These are phyloP conservation scores for Villa cingulata DNA, from an alignment of 2,888 invertebrate genomes.

Conservation along the genomic window DNA sequence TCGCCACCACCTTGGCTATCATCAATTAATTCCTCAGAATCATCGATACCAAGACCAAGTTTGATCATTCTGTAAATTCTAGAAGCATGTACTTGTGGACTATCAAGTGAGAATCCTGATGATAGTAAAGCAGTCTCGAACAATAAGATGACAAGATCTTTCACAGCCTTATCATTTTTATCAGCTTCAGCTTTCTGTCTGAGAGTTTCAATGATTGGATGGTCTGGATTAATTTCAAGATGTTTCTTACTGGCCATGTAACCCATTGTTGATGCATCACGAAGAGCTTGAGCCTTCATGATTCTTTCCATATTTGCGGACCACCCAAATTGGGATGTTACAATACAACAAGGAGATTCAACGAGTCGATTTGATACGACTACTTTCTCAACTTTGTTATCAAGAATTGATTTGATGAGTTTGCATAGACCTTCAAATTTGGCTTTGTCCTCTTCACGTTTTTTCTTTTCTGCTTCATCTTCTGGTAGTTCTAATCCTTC, in stretches of 20 bases:
- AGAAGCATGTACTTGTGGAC: conserved; percentile 87
- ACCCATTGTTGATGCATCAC: conserved; percentile 97
- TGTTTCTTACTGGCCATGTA: conserved; percentile 99
- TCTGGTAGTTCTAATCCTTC: conserved; percentile 96
- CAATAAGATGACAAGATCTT: conserved; percentile 88
- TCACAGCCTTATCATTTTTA: conserved; percentile 97
- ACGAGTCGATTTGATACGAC: conserved; percentile 92
- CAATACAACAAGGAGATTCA: conserved; percentile 97
- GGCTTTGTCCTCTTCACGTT: conserved; percentile 71
- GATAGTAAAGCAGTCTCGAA: conserved; percentile 93
- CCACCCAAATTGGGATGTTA: conserved; percentile 98
- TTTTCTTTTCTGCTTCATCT: conserved; percentile 94
- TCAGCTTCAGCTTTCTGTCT: conserved; percentile 87
- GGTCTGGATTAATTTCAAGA: conserved; percentile 91
- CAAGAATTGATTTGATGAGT: conserved; percentile 92
- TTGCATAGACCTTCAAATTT: conserved; percentile 51
- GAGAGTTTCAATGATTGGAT: conserved; percentile 83
- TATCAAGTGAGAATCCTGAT: conserved; percentile 92
- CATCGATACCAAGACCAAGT: conserved; percentile 93
- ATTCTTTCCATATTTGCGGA: conserved; percentile 99
- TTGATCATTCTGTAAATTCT: conserved; percentile 99
- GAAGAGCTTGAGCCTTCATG: conserved; percentile 98
- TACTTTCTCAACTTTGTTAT: conserved; percentile 97
- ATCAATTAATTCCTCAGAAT: conserved; percentile 50
- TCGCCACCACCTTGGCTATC: too few species aligned